Base-by-base conservation (phyloP, 2,888 invertebrate genomes). In the Odontothrips loti region DNA sequence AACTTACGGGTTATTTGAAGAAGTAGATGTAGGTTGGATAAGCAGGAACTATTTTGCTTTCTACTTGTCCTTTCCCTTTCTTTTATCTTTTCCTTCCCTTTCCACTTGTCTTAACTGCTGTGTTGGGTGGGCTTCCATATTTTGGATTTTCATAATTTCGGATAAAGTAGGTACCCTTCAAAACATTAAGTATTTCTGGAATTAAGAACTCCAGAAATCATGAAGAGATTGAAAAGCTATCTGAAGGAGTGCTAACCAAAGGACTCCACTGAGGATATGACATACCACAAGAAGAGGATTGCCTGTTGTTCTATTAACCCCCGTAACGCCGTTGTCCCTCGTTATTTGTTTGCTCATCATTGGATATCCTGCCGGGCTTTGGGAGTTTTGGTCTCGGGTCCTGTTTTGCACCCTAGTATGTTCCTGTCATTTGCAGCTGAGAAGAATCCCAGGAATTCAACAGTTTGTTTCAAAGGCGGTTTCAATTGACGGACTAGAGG, bases 361-460 rank as follows among this genome's bases (percentile, higher is more conserved):
- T 75, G 68, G 12, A 1, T 23, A 27, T 12, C 1, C 23, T 75
- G 27, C 12, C 10, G 27, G 23, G 23, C 10, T 75, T 12, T 20
- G 58, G 58, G 17, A 58, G 58, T 27, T 27, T 27, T 8, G 27
- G 9, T 11, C 68, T 75, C 17, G 27, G 23, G 12, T 27, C 23
- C 2, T 27, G 68, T 23, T 58, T 58, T 58, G 4, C 58, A 58
- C 17, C 58, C 17, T 17, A 17, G 27, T 75, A 27, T 75, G 23
- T 75, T 75, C 68, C 68, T 11, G 68, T 75, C 68, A n/a, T 27
- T 75, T 27, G 68, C 68, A 75, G 68, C 58, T 58, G 58, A 58
- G 20, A 20, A 17, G 20, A 58, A 58, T 17, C 17, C 20, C 20
- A 58, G 15, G 20, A 58, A 20, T 0, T 58, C 58, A 0, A 15